Percentiles rank a stretch among this genome's conserved stretches.
These are phyloP conservation scores for Diploptera punctata DNA, from an alignment of 2,888 invertebrate species.

Conservation along the genomic window DNA sequence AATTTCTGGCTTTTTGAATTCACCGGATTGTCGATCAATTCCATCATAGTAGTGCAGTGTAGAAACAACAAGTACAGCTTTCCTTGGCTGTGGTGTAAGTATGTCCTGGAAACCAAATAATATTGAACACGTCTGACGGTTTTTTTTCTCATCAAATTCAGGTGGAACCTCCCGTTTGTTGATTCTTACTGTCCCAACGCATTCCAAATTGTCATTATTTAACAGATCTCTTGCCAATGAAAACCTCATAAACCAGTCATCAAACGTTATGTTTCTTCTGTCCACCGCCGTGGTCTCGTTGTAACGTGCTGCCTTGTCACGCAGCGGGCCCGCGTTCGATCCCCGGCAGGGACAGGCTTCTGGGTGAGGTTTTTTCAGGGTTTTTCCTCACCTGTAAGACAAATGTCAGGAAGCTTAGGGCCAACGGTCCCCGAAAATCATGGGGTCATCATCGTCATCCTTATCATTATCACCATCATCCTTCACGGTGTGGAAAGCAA, in stretches of 20 bases:
- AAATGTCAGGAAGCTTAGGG: too few species aligned
- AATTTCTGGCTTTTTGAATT: conserved; percentile 40
- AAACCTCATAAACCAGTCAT: neutral
- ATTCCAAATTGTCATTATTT: neutral
- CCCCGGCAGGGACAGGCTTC: too few species aligned
- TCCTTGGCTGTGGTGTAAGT: neutral
- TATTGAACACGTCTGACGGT: neutral
- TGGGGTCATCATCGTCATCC: too few species aligned
- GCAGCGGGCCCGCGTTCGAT: too few species aligned
- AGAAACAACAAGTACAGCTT: neutral
- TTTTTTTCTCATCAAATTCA: neutral
- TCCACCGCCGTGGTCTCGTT: too few species aligned
- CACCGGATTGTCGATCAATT: conserved; percentile 39
- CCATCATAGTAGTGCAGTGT: conserved; percentile 34
- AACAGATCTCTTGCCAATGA: neutral
- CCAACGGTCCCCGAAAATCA: too few species aligned
- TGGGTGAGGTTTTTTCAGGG: too few species aligned
- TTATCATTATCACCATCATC: too few species aligned
- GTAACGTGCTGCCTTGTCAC: too few species aligned
- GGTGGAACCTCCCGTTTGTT: neutral
- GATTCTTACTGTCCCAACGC: neutral
- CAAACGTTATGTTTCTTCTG: too few species aligned
- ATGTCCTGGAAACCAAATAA: neutral
- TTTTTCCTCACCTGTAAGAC: too few species aligned
- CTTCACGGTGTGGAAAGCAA: too few species aligned